These are phyloP conservation scores for Oxyruncus cristatus DNA, from an alignment of 2,113 vertebrate species.

Conservation along the genomic window DNA sequence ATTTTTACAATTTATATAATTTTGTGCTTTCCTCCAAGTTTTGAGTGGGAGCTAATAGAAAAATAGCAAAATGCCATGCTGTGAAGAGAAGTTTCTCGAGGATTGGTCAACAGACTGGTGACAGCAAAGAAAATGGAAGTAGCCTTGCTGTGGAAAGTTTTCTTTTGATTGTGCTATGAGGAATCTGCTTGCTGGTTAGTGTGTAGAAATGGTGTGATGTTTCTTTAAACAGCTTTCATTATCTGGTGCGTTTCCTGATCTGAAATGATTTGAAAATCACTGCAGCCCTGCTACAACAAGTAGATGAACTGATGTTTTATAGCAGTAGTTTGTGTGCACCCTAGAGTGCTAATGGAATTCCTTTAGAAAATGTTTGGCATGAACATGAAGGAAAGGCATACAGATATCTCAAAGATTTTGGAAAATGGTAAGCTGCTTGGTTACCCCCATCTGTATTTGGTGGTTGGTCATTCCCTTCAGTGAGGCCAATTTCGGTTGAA, in stretches of 20 bases:
- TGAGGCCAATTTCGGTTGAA: not conserved
- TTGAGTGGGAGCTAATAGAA: not conserved
- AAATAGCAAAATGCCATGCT: not conserved
- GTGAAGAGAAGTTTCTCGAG: not conserved
- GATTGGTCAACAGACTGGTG: not conserved
- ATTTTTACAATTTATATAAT: not conserved
- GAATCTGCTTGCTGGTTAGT: not conserved
- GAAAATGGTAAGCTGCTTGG: not conserved
- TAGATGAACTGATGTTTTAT: not conserved
- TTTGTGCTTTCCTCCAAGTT: not conserved
- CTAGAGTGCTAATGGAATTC: not conserved
- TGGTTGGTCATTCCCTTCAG: not conserved
- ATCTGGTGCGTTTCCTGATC: accelerated
- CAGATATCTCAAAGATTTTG: not conserved
- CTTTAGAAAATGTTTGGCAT: not conserved
- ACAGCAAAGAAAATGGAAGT: not conserved
- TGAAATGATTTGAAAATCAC: not conserved
- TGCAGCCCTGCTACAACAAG: not conserved
- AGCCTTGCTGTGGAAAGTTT: not conserved
- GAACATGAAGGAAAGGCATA: not conserved
- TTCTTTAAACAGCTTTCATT: not conserved
- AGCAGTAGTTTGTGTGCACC: not conserved
- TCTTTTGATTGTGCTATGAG: not conserved
- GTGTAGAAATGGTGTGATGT: not conserved
- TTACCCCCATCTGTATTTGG: not conserved